Conservation (phyloP, 2,888 invertebrate species). For the Lathronympha strigana region DNA sequence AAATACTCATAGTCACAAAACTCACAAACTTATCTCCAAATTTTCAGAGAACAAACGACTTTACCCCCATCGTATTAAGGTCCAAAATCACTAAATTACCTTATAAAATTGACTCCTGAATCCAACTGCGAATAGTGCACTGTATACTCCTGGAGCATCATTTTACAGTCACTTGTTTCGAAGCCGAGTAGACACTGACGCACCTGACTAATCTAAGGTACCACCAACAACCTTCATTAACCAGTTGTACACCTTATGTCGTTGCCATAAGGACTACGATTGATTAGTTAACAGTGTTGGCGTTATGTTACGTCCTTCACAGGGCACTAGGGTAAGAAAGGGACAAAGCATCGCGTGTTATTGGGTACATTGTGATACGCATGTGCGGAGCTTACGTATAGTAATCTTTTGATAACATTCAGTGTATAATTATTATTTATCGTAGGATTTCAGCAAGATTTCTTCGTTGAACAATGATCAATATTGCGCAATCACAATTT, state of each 20-base stretch:
- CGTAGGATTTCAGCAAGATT: too few relatives aligned
- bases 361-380: not conserved
- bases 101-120: not conserved
- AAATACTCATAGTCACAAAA: not conserved
- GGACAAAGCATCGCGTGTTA: conserved; percentile 13
- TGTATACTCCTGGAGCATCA: conserved; percentile 44
- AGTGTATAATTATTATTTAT: conserved; percentile 6
- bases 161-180: conserved; percentile 17
- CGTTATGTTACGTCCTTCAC: conserved; percentile 11
- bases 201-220: conserved; percentile 1
- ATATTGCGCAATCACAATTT: too few relatives aligned
- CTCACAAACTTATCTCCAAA: not conserved
- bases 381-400: not conserved
- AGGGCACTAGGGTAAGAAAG: conserved; percentile 8
- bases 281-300: too few relatives aligned
- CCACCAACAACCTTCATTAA: too few relatives aligned
- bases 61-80: not conserved
- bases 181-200: conserved; percentile 20
- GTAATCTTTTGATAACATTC: conserved; percentile 16
- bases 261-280: too few relatives aligned
- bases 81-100: not conserved
- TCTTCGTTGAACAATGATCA: too few relatives aligned
- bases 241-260: too few relatives aligned
- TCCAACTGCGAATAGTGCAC: not conserved
- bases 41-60: not conserved